Conservation (phyloP, 2,113 vertebrate genomes). For the Corythornis madagascariensis region DNA sequence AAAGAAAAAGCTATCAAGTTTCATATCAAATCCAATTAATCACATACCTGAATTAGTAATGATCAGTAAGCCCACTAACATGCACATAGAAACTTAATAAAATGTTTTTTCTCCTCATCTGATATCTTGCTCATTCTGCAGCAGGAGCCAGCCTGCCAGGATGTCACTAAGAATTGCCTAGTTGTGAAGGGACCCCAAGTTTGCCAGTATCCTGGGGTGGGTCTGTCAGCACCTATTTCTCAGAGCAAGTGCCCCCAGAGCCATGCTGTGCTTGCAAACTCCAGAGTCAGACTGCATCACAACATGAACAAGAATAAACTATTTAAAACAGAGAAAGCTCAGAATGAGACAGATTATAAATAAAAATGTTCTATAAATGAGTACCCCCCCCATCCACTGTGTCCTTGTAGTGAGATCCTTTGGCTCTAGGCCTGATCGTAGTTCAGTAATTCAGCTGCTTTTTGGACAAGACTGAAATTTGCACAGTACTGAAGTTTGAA, state of each 20-base stretch:
- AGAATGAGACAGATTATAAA: neutral
- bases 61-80: neutral
- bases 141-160: neutral
- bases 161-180: neutral
- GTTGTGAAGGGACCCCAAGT: conserved; percentile 15
- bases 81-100: neutral
- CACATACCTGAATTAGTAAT: neutral
- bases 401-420: neutral
- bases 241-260: conserved; percentile 5
- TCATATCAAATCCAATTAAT: neutral
- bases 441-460: neutral
- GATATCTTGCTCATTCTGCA: neutral
- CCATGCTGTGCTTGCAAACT: neutral
- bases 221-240: conserved; percentile 51
- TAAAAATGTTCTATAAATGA: neutral
- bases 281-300: neutral
- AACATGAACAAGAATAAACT: neutral
- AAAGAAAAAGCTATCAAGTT: neutral
- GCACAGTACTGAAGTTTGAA: neutral
- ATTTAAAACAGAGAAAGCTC: neutral
- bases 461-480: neutral
- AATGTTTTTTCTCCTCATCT: neutral
- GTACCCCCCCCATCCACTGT: neutral
- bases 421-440: neutral
- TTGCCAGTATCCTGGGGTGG: conserved; percentile 4